Evolutionary conservation across 2,797 vertebrate genomes (phyloP).

Genomic region (Sitta carolinensis): DNA sequence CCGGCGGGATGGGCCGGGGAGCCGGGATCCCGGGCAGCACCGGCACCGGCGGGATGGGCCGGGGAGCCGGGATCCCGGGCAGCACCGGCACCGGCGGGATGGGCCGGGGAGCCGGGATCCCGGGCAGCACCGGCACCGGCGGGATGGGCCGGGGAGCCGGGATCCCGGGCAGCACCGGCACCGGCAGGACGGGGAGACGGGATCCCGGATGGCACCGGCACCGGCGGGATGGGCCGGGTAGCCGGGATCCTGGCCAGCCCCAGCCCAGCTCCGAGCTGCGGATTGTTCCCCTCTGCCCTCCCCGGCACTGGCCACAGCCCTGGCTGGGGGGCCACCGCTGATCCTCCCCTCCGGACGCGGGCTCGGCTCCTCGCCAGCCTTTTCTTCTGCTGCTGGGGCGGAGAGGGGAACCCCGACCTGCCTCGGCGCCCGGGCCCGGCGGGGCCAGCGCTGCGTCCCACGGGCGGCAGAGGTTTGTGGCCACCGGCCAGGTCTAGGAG

Average conservation of each 20-base stretch:
- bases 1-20: no score
- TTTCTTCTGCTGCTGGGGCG: background rate
- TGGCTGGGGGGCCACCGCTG: rapidly evolving
- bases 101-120: no score
- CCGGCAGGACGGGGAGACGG: no score
- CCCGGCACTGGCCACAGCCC: background rate
- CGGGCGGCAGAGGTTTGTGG: rapidly evolving
- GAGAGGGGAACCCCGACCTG: background rate
- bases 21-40: no score
- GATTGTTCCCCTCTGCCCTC: background rate
- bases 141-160: no score
- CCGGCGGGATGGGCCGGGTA: rapidly evolving
- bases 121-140: no score
- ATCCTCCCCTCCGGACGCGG: background rate
- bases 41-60: no score
- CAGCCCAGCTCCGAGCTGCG: rapidly evolving
- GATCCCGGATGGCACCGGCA: no score
- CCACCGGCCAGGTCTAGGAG: rapidly evolving
- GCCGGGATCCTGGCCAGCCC: background rate
- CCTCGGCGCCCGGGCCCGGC: rapidly evolving
- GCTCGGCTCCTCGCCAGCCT: background rate
- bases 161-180: no score
- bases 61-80: no score
- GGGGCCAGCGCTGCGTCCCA: background rate
- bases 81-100: no score